phyloP scores from a whole-genome alignment of 2,113 vertebrate genomes.

The Bettongia penicillata region DNA sequence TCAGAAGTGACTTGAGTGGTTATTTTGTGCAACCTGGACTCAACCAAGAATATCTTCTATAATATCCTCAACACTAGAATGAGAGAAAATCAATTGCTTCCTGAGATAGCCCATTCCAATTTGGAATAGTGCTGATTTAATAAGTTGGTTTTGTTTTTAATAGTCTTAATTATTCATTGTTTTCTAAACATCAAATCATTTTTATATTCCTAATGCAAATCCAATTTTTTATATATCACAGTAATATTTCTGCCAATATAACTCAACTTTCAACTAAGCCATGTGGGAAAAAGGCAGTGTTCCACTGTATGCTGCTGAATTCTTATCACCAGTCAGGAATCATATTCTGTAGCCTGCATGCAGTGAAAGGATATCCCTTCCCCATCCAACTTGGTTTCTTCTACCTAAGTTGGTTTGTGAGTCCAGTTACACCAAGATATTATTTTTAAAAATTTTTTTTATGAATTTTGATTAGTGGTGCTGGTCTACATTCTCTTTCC shows the following conservation, averaged over 20 bases:
- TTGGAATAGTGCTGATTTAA: neutral
- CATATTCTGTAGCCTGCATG: neutral
- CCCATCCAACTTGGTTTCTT: neutral
- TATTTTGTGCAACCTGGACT: neutral
- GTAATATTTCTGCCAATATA: neutral
- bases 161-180: neutral
- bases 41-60: neutral
- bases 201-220: neutral
- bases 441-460: neutral
- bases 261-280: neutral
- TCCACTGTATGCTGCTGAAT: neutral
- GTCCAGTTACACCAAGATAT: neutral
- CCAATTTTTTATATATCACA: neutral
- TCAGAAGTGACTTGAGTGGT: neutral
- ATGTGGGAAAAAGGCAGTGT: neutral
- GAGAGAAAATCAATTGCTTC: neutral
- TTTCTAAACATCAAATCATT: neutral
- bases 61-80: neutral
- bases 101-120: neutral
- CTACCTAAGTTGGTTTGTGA: neutral
- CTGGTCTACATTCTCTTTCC: neutral
- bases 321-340: neutral
- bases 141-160: neutral
- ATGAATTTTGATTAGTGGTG: neutral
- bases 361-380: neutral